Evolutionary conservation across 2,797 vertebrate species (phyloP).

Genomic region (Pteronotus mesoamericanus): DNA sequence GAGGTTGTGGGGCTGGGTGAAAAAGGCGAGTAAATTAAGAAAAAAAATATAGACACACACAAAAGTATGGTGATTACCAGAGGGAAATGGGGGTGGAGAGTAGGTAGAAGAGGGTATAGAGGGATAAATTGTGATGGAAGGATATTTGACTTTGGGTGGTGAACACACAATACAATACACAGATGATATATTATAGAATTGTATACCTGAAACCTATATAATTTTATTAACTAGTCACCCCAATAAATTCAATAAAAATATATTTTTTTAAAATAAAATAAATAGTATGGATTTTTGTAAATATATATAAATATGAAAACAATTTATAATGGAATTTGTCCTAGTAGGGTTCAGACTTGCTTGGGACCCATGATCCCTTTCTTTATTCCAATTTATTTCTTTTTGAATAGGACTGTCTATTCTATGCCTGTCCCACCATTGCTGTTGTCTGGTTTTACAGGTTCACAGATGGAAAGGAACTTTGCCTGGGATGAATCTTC

Average conservation of each 20-base stretch:
- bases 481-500: constrained; percentile 1
- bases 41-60: too few species aligned
- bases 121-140: too few species aligned
- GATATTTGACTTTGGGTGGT: too few species aligned
- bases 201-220: too few species aligned
- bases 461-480: neutral
- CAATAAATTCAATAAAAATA: neutral
- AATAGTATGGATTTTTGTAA: neutral
- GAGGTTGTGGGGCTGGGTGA: too few species aligned
- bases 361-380: neutral
- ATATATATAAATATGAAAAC: neutral
- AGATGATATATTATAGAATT: too few species aligned
- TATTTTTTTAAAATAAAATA: neutral
- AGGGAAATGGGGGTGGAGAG: too few species aligned
- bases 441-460: neutral
- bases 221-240: too few species aligned
- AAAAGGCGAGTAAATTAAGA: too few species aligned
- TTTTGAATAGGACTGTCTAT: neutral
- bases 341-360: neutral
- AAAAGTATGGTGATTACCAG: too few species aligned
- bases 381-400: neutral
- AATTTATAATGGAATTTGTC: neutral
- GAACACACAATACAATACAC: too few species aligned
- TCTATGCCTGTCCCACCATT: neutral
- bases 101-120: too few species aligned